Conservation (phyloP, 1,140 invertebrate genomes). For the Tetramorium alpestre region DNA sequence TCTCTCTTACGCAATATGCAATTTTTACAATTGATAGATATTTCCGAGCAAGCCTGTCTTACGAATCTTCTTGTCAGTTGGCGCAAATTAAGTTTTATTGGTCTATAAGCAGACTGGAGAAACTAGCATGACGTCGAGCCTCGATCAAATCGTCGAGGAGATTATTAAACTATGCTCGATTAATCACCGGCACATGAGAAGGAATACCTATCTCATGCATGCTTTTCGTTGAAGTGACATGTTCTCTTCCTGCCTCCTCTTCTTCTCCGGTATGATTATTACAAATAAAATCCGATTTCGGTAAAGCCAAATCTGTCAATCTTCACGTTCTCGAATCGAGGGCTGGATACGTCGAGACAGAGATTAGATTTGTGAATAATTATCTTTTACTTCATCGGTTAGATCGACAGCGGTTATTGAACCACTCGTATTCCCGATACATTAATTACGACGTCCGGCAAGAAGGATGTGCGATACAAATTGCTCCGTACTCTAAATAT, state of each 20-base stretch:
- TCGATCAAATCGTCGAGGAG: not conserved
- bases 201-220: not conserved
- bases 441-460: slow-evolving; percentile 13
- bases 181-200: not conserved
- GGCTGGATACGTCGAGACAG: not conserved
- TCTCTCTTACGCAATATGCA: not conserved
- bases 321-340: not conserved
- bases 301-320: slow-evolving; percentile 1
- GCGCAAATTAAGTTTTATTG: slow-evolving; percentile 27
- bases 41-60: not conserved
- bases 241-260: not conserved
- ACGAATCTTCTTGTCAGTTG: not conserved
- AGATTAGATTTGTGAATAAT: slow-evolving; percentile 39
- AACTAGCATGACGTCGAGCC: not conserved
- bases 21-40: not conserved
- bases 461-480: slow-evolving; percentile 17
- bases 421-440: not conserved
- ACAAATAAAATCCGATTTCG: slow-evolving; percentile 26
- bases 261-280: not conserved
- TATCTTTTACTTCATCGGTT: slow-evolving; percentile 14
- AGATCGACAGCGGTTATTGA: not conserved
- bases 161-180: slow-evolving; percentile 19
- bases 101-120: not conserved
- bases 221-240: slow-evolving; percentile 11
- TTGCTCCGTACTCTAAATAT: slow-evolving; percentile 12